Percentiles rank a stretch among this genome's conserved stretches.
phyloP scores from a whole-genome alignment of 2,113 vertebrate species.

The Carlito syrichta region DNA sequence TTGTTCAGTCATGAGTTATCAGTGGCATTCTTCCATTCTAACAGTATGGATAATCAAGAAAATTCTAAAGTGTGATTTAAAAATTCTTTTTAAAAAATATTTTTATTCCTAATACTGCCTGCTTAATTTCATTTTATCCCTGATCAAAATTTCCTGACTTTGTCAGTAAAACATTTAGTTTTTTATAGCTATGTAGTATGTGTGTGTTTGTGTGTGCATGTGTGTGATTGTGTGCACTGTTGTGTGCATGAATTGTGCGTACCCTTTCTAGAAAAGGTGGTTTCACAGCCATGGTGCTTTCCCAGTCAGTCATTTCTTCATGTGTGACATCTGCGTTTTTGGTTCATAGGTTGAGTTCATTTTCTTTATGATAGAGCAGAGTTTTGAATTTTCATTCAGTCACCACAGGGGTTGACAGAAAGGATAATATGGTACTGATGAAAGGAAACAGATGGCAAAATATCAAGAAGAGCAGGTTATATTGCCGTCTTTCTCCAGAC shows the following conservation, averaged over 20 bases:
- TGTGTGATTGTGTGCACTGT: background rate
- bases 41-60: background rate
- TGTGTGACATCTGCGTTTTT: background rate
- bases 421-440: background rate
- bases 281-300: background rate
- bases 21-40: background rate
- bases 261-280: background rate
- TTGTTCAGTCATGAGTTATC: background rate
- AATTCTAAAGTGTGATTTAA: background rate
- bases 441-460: background rate
- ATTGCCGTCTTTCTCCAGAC: accelerated
- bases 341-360: background rate
- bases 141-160: background rate
- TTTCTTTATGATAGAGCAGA: background rate
- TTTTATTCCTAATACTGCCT: background rate
- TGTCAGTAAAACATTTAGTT: background rate
- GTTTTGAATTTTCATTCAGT: background rate
- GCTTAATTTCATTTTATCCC: background rate
- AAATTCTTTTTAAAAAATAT: background rate
- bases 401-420: background rate
- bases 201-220: background rate
- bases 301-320: background rate
- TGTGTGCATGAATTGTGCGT: background rate
- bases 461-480: background rate
- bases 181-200: background rate